Conservation (phyloP, 2,797 vertebrate species). For the Coregonus suidteri region DNA sequence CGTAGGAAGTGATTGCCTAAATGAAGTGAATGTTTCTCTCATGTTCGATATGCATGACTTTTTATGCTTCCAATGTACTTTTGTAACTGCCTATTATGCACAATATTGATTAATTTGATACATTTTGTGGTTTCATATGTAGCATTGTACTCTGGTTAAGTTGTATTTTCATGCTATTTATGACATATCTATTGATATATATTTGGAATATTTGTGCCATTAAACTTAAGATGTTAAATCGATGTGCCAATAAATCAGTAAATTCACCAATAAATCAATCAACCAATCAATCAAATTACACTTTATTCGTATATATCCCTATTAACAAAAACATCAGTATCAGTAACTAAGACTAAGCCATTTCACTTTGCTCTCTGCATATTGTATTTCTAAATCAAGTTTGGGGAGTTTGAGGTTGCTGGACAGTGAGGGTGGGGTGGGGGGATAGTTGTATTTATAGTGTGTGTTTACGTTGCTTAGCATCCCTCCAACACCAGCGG, state of each 20-base stretch:
- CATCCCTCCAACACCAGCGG: slow-evolving; percentile 68
- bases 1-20: not conserved
- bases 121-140: not conserved
- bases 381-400: slow-evolving; percentile 14
- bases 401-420: not conserved
- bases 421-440: slow-evolving; percentile 37
- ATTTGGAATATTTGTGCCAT: slow-evolving; percentile 9
- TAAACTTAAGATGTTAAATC: slow-evolving; percentile 12
- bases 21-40: not conserved
- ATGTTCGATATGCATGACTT: slow-evolving; percentile 30
- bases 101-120: not conserved
- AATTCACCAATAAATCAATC: not conserved
- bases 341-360: not conserved
- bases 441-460: slow-evolving; percentile 72
- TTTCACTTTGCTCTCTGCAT: not conserved
- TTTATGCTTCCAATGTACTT: slow-evolving; percentile 11
- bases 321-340: not conserved
- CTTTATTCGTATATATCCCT: not conserved
- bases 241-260: slow-evolving; percentile 1
- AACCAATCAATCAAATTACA: not conserved
- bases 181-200: slow-evolving; percentile 16
- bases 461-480: slow-evolving; percentile 78
- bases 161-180: slow-evolving; percentile 15
- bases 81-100: not conserved
- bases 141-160: not conserved